These are phyloP conservation scores for Otolemur garnettii DNA, from an alignment of 2,113 vertebrate species.

Conservation along the genomic window DNA sequence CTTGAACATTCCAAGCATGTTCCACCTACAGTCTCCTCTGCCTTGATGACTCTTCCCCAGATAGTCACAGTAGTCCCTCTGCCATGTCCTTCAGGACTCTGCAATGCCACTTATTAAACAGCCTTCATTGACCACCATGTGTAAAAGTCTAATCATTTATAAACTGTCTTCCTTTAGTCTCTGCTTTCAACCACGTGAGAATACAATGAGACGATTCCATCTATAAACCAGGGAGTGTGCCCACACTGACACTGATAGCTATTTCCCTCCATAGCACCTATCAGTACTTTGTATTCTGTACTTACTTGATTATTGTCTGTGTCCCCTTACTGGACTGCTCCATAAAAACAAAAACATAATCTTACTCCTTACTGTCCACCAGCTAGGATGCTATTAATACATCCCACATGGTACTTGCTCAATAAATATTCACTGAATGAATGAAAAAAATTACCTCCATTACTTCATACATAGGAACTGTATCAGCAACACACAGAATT, in stretches of 20 bases:
- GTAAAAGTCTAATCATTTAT: neutral
- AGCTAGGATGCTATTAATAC: neutral
- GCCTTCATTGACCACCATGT: neutral
- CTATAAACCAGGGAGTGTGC: too few species aligned
- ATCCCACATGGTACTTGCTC: neutral
- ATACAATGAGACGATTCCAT: too few species aligned
- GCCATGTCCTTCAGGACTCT: neutral
- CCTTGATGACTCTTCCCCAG: neutral
- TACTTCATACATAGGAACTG: neutral
- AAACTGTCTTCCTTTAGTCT: neutral
- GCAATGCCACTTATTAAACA: neutral
- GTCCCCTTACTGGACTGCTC: neutral
- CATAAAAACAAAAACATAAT: neutral
- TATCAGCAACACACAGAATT: neutral
- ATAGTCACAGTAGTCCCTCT: neutral
- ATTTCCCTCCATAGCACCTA: neutral
- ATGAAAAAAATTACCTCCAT: neutral
- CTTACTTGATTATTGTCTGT: constrained; percentile 1
- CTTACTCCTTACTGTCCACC: neutral
- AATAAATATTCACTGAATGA: constrained; percentile 13
- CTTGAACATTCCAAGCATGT: neutral
- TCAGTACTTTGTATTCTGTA: neutral
- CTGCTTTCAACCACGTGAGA: neutral
- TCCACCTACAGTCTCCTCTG: neutral
- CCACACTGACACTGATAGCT: too few species aligned